Base-by-base conservation (phyloP, 1,140 invertebrate species). In the Centruroides vittatus region DNA sequence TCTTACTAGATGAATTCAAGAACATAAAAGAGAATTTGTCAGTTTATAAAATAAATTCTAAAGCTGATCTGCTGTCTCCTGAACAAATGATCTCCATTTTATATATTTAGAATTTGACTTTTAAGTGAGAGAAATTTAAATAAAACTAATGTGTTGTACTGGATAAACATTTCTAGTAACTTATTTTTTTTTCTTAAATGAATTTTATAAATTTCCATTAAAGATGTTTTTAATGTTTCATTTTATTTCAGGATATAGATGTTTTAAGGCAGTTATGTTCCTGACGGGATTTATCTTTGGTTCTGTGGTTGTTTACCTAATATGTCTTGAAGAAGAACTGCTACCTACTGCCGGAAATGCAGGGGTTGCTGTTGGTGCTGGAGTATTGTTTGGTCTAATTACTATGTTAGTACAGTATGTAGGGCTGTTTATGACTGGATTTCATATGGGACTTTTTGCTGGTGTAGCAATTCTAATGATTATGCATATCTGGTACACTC, bases 211-310 rank as follows among this genome's bases (percentile, higher is more conserved):
- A 23, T 23, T 23, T 23, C 23, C 23, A 23, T 23, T 23, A 23
- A 23, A 23, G 23, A 23, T 23, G 23, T 23, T 23, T 65, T 10
- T 58, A 11, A 53, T 67, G 47, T n/a, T 67, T 60, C 67, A 63
- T 65, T 67, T 72, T 71, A 63, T 84, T 81, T 53, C 78, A 88
- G 87, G 89, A 57, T 93, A 92, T 73, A 80, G 88, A 56, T 91
- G 86, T 73, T 89, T 92, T 72, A 89, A 90, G 73, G 86, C 86
- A 3, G 82, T 86, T n/a, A 88, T 90, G 82, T 92, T 92, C 71
- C 76, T 92, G 36, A 91, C 86, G 35, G 89, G 89, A 41, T 86
- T 91, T 69, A 84, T 88, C 51, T 90, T 90, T 74, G 88, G 86
- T 11, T 82, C 86, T 54, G 81, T 84, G 35, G 78, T 89, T 58